Evolutionary conservation across 2,797 vertebrate species (phyloP), one percentile per base, ranked within the genome.

Genomic region (Pipistrellus pygmaeus): DNA sequence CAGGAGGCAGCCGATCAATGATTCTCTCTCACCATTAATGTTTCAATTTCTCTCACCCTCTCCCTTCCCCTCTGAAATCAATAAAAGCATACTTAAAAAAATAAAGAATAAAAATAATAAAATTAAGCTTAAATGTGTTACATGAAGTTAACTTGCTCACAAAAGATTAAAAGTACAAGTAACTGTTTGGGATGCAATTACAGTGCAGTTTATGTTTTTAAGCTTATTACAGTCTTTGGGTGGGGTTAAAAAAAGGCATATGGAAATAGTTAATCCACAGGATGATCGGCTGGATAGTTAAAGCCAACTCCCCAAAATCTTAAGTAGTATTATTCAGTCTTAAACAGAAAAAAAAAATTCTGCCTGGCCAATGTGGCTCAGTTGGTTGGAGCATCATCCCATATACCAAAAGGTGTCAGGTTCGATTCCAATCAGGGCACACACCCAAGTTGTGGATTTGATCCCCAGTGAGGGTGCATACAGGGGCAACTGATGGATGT

Each of bases 181-280:
- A 87, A 76, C 57, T 94, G 51, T 93, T 81, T 68, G 71, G 57
- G 72, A 89, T 35, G 9, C 73, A 93, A 48, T 80, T 64, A 91
- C 0, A 90, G 68, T 48, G 15, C 27, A 85, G n/a, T 77, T 69
- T 62, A 51, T 51, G 13, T 86, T 90, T 94, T 93, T 41, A 85
- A 75, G 41, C 7, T 85, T 85, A 44, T 68, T 77, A 76, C 6
- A 62, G 17, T 76, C 78, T 92, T 78, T 86, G 71, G 18, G 18
- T 68, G 80, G 27, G 46, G 48, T 89, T 72, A 93, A 85, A 66
- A 35, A 51, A 85, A 68, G 44, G 38, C 87, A 66, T 84, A 95
- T 32, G 71, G 21, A 62, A 85, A 32, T n/a, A 62, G 32, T 76
- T 57, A 2, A 68, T 73, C 57, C 44, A 66, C 21, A 88, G 35